Base-by-base conservation (phyloP, 1,140 invertebrate genomes). In the Prorops nasuta region DNA sequence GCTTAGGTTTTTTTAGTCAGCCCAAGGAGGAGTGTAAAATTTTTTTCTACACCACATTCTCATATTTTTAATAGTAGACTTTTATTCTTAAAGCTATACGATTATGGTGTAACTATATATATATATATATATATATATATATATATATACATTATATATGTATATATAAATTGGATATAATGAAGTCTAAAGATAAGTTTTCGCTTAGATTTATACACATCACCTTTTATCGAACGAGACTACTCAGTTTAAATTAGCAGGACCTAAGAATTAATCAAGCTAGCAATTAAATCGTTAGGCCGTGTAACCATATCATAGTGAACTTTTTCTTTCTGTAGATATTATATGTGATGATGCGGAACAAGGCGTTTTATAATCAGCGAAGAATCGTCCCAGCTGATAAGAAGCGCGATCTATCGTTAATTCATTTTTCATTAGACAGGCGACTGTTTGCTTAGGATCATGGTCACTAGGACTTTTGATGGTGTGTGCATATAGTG, bases 311-410 rank as follows among this genome's bases (percentile, higher is more conserved):
- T 63, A 64, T 67, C 63, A 68, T 64, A 52, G 37, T 56, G 48
- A 37, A n/a, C n/a, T n/a, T n/a, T n/a, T n/a, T n/a, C n/a, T n/a
- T 66, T 58, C 63, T 61, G 56, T 66, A 66, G 52, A 60, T 68
- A 62, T 58, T 45, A 58, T 47, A 58, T 63, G 60, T 58, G 64
- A n/a, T 63, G 61, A 67, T 55, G 41, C 58, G 53, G 51, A 56
- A 39, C 40, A 43, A 22, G 51, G 43, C 37, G 53, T 53, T 58
- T 22, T 40, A n/a, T n/a, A 58, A 46, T 62, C 52, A 56, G 52
- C 52, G 61, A 53, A 56, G 55, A 62, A 60, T 62, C 58, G 63
- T 67, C 52, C 51, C 39, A 36, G n/a, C n/a, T n/a, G n/a, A n/a
- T n/a, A n/a, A n/a, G n/a, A n/a, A n/a, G n/a, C n/a, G n/a, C n/a